Evolutionary conservation across 2,797 vertebrate species (phyloP), one percentile per base, ranked within the genome.

Genomic region (Gymnoscopelus microlampas): DNA sequence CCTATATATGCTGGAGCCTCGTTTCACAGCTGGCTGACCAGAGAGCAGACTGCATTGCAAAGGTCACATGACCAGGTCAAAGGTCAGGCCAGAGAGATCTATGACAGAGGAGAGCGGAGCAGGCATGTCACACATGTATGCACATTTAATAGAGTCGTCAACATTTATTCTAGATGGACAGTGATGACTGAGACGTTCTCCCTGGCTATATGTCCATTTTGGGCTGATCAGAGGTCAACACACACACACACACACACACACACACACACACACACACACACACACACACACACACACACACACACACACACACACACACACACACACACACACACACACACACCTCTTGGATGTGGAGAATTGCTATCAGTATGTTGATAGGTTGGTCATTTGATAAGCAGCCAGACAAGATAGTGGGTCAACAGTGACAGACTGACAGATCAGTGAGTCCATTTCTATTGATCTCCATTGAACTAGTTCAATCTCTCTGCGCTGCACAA

Each of bases 11-110:
- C 15, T 56, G 44, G 49, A 11, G 51, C 70, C 64, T 66, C 66
- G 67, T 84, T 87, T 86, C 74, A 81, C 88, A 89, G 87, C 91
- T 91, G 89, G 83, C 71, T 12, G 78, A 82, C 78, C 84, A 47
- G 80, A 70, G 58, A 86, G 70, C 53, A 10, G 68, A 84, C 77
- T 78, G 60, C 58, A 57, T 72, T 32, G 50, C 55, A 57, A 73
- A 80, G 87, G 88, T 88, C 87, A 85, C 63, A 74, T 71, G 83
- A 77, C 75, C 68, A n/a, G 73, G 84, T 79, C 89, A 81, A 67
- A 88, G 86, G 82, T 88, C 83, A 71, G 62, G 69, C 74, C 81
- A 74, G 77, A 84, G 81, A 88, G 73, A 78, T 57, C 55, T 55
- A 65, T 66, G 80, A 47, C 57, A 73, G 71, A 77, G 76, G 74